These are phyloP conservation scores for Festucalex cinctus DNA, from an alignment of 2,113 vertebrate species.

Conservation along the genomic window DNA sequence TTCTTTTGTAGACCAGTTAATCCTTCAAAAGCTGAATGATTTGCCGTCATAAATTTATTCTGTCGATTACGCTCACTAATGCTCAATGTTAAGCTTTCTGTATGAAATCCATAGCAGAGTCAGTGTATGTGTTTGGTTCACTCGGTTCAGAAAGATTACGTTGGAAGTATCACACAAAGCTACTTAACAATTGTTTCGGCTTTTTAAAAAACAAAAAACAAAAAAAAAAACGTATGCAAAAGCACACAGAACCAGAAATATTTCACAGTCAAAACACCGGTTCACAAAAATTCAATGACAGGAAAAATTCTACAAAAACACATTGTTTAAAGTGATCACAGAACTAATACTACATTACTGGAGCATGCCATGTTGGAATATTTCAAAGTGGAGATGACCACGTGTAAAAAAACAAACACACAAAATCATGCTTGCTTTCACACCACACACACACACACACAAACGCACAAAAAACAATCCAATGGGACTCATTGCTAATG, in stretches of 20 bases:
- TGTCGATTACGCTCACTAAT: not conserved
- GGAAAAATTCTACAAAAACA: too few species aligned
- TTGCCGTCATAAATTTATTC: conserved; percentile 1
- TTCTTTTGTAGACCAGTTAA: not conserved
- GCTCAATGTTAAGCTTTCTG: not conserved
- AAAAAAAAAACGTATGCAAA: too few species aligned
- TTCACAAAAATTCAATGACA: too few species aligned
- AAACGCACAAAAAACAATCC: not conserved
- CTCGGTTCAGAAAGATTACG: not conserved
- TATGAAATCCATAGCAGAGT: not conserved
- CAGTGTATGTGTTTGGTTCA: not conserved
- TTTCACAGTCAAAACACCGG: too few species aligned
- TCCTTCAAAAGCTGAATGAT: conserved; percentile 10
- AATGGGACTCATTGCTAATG: not conserved
- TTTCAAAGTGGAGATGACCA: too few species aligned
- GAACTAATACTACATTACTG: too few species aligned
- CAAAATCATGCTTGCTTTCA: too few species aligned
- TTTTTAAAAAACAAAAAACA: too few species aligned
- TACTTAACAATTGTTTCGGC: not conserved
- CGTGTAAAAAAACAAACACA: too few species aligned
- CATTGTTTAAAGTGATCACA: too few species aligned
- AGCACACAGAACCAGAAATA: too few species aligned
- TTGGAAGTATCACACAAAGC: not conserved
- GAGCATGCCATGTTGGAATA: too few species aligned
- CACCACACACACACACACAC: not conserved